Percentiles rank a stretch among this genome's conserved stretches.
Evolutionary conservation across 2,113 vertebrate species (phyloP).

Genomic region (pig (Sus scrofa)): DNA sequence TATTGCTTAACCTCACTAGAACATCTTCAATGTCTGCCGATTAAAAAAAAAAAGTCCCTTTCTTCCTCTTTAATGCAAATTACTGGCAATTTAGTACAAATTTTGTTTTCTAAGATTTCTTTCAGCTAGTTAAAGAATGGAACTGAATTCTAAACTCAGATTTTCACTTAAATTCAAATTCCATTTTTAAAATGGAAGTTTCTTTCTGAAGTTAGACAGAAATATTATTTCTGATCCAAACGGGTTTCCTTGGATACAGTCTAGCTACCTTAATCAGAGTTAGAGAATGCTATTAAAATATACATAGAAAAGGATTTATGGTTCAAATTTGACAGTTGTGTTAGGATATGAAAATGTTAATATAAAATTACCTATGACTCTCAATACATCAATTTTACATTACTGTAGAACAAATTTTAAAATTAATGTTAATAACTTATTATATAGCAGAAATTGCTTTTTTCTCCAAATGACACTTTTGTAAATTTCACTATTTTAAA

Average conservation of each 20-base stretch:
- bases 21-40: constrained; percentile 30
- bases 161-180: constrained; percentile 56
- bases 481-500: constrained; percentile 45
- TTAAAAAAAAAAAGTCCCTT: not conserved
- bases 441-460: not conserved
- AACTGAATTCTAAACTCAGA: constrained; percentile 35
- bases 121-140: constrained; percentile 41
- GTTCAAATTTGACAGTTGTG: constrained; percentile 6
- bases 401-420: constrained; percentile 15
- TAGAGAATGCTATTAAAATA: constrained; percentile 47
- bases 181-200: constrained; percentile 59
- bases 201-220: constrained; percentile 53
- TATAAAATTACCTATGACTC: not conserved
- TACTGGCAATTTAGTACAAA: constrained; percentile 20
- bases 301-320: not conserved
- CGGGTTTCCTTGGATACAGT: not conserved
- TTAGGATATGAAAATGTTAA: constrained; percentile 60
- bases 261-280: constrained; percentile 40
- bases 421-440: constrained; percentile 43
- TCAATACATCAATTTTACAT: not conserved
- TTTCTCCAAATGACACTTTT: constrained; percentile 20
- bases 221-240: constrained; percentile 18
- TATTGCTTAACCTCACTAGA: constrained; percentile 8
- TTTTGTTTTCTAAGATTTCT: constrained; percentile 50
- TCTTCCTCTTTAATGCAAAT: constrained; percentile 61